Evolutionary conservation across 2,113 vertebrate species (phyloP), one percentile per base, ranked within the genome.

Genomic region (Vireo altiloquus): DNA sequence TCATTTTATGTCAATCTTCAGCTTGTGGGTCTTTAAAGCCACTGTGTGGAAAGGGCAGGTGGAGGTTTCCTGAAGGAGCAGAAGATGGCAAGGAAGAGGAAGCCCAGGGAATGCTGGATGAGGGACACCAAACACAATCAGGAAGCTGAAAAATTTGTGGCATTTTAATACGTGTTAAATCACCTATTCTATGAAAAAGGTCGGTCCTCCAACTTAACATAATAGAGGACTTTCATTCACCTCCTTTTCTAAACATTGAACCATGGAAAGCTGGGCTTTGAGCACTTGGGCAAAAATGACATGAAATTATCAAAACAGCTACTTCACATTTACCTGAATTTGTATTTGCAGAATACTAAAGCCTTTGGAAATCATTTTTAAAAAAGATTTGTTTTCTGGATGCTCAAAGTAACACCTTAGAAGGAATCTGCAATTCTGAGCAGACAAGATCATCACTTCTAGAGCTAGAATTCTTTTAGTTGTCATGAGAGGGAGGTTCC

Each of bases 21-120:
- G 11, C 3, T 3, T 17, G 24, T 40, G 13, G 24, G 18, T 80
- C 27, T 77, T 64, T n/a, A 60, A 90, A 81, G 10, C 40, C 2
- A 13, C 18, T 0, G 0, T 13, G 18, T 30, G 9, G 53, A 61
- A 82, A 20, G 23, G 20, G 7, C 1, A 19, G 0, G 4, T 37
- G 50, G 9, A 35, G 50, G 5, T 9, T 64, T 66, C 25, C 17
- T 35, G 16, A 50, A 46, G 13, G 28, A 63, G 17, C 13, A 47
- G 28, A 79, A 74, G 42, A 19, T 37, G 42, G 35, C 7, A 28
- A 64, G 30, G 11, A 28, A 89, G 33, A 69, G 30, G 54, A 20
- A 56, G 46, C 8, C 35, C 10, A 28, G 35, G 53, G 25, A 49
- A 31, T 75, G 13, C 24, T 3, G 6, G 8, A 16, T 50, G 28